Evolutionary conservation across 2,113 vertebrate genomes (phyloP).

Genomic region (Notothenia coriiceps): DNA sequence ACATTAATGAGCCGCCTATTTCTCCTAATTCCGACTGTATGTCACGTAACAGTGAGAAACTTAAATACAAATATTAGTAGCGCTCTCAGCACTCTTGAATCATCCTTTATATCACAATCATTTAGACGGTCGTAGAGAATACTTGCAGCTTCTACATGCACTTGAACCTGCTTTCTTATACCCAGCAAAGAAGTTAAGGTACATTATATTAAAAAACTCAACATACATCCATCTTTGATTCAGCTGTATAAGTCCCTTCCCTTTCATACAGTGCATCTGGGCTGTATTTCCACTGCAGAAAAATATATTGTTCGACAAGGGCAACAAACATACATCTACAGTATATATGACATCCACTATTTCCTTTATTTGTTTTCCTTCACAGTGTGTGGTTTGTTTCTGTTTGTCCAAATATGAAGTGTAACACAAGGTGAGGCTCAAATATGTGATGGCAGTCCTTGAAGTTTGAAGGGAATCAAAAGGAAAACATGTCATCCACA

Average conservation of each 20-base stretch:
- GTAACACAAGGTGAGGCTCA: not conserved
- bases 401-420: not conserved
- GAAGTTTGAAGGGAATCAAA: conserved; percentile 28
- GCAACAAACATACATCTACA: no score
- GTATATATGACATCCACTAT: not conserved
- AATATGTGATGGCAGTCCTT: conserved; percentile 16
- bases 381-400: not conserved
- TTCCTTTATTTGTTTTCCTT: not conserved
- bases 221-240: not conserved
- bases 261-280: not conserved
- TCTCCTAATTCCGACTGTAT: no score
- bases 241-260: not conserved
- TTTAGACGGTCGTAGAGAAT: no score
- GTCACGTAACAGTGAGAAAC: no score
- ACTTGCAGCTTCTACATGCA: not conserved
- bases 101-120: no score
- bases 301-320: not conserved
- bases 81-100: no score
- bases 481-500: conserved; percentile 37
- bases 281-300: not conserved
- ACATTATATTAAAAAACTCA: not conserved
- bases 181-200: not conserved
- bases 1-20: no score
- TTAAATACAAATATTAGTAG: no score
- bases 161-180: not conserved